Base-by-base conservation (phyloP, 2,113 vertebrate species). In the Climacteris rufus region DNA sequence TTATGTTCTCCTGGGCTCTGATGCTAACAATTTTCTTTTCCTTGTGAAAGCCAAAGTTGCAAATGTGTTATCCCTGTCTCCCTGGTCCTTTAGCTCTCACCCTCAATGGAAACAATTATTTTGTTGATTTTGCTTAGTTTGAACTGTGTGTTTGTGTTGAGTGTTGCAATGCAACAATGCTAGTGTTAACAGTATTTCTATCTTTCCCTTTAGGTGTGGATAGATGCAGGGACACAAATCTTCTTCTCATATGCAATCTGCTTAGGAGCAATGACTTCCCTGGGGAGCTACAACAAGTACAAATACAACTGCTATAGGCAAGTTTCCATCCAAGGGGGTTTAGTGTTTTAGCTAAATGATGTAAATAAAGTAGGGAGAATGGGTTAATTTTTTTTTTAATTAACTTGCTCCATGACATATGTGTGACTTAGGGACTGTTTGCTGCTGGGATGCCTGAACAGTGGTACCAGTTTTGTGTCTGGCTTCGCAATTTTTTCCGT, bases 401-500 rank as follows among this genome's bases (percentile, higher is more conserved):
- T 99, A 99, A 99, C 99, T 99, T 99, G 98, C 98, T 99, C 99
- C 99, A 99, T 99, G 99, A 99, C 98, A 98, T 99, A 99, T 99
- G 99, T 99, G 99, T 99, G 98, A 99, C 98, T 98, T 99, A 99
- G 99, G 99, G 99, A 99, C 99, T 99, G 99, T 99, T 98, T 99
- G 99, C 99, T 99, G 99, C 99, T 99, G 98, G 99, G 99, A 99
- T 99, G 98, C 99, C 99, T 99, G 98, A 99, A 99, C 99, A 99
- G 99, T 97, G 99, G 99, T 98, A 99, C 99, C 99, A 99, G 99
- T 98, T 99, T 99, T 99, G 99, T 99, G 98, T 99, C 99, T 98
- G 99, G 99, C 98, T 99, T 99, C 99, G 99, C 99, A 98, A 99
- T 99, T 99, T 99, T 99, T 99, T 99, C 99, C 99, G 98, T 99